Base-by-base conservation (phyloP, 2,797 vertebrate species). In the Phataginus tricuspis region DNA sequence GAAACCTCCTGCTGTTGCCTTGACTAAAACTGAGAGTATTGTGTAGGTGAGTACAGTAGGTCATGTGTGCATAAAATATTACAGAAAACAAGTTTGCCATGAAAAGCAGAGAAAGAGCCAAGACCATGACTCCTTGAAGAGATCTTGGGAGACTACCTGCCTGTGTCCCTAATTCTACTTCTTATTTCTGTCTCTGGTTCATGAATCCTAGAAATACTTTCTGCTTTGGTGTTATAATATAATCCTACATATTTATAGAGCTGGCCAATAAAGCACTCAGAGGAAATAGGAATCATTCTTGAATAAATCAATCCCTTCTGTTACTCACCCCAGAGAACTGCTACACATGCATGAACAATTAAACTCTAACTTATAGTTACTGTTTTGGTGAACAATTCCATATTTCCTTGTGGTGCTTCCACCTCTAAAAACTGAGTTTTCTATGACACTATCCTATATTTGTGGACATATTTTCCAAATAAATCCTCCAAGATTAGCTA, bases 201-300 rank as follows among this genome's bases (percentile, higher is more conserved):
- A 39, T 71, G 27, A 91, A 5, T 66, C 27, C 23, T 80, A 84
- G 11, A n/a, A n/a, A 18, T 57, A 86, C 31, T 75, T 91, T 82
- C 21, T 55, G 4, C 5, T 75, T 78, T 72, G 37, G 7, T 59
- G 25, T 93, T 85, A 4, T 74, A 88, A 61, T 77, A 64, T 37
- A 66, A 71, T 66, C 51, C 59, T 75, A 71, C 34, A 16, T 80
- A 93, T 84, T 85, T 91, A 45, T 84, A 87, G 79, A 85, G n/a
- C n/a, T n/a, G n/a, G n/a, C n/a, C 23, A 89, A 16, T 85, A 88
- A 39, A 25, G 45, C 29, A 64, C 27, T 85, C 13, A n/a, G 29
- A 86, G 49, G 34, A 82, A 71, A 82, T 42, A 55, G 23, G 25
- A 91, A 71, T 10, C 53, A 77, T 77, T 91, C 45, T 34, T 61